A percentile compares a stretch with the other conserved stretches of the same genome.
phyloP scores from a whole-genome alignment of 1,140 invertebrate species.

The Nymphalis io region DNA sequence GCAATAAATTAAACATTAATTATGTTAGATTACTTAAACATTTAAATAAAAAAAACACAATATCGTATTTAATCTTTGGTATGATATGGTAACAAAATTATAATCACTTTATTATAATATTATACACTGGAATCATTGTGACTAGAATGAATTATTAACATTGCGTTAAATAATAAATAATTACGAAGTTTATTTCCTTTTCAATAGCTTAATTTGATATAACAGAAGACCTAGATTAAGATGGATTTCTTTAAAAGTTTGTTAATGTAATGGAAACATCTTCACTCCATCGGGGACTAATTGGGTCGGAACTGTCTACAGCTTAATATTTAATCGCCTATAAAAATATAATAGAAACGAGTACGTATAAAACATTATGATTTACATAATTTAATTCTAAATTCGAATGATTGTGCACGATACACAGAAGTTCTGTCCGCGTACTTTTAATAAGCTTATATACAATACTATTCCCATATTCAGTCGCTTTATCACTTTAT shows the following conservation, averaged over 20 bases:
- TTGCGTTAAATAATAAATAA: not conserved
- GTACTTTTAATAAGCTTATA: conserved; percentile 44
- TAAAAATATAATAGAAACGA: conserved; percentile 39
- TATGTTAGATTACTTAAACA: no score
- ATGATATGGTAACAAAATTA: not conserved
- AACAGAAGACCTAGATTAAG: not conserved
- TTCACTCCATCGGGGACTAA: not conserved
- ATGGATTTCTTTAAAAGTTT: not conserved
- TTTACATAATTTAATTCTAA: conserved; percentile 29
- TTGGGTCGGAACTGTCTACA: conserved; percentile 27
- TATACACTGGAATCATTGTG: not conserved
- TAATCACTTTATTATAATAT: not conserved
- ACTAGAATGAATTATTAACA: conserved; percentile 1
- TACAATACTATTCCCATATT: conserved; percentile 73
- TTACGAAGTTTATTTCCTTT: not conserved
- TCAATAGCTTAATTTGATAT: not conserved
- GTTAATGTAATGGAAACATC: not conserved
- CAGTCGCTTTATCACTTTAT: conserved; percentile 78
- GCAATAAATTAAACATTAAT: no score
- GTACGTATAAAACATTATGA: conserved; percentile 36
- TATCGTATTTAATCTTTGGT: no score
- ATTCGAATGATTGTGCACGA: conserved; percentile 46
- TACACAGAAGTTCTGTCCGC: conserved; percentile 41
- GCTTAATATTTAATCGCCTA: conserved; percentile 33
- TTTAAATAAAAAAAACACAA: no score